These are phyloP conservation scores for Drosophila picticornis DNA, from an alignment of 2,888 invertebrate species.

Conservation along the genomic window DNA sequence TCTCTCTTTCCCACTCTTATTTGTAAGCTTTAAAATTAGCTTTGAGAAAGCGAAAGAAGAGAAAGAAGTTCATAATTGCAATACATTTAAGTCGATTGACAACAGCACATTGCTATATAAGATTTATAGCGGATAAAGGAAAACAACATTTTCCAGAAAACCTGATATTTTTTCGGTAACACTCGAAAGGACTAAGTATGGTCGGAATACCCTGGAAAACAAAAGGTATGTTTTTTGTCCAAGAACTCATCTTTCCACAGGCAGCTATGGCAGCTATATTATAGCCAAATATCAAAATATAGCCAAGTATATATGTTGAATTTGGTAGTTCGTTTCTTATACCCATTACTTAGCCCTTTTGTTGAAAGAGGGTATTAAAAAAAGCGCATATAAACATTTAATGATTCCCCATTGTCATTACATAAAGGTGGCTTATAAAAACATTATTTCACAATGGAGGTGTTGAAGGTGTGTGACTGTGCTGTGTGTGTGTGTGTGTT, in stretches of 20 bases:
- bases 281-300: neutral
- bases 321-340: neutral
- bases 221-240: neutral
- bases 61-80: neutral
- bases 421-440: conserved; percentile 80
- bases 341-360: neutral
- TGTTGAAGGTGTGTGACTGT: conserved; percentile 24
- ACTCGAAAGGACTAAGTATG: neutral
- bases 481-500: conserved; percentile 17
- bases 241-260: neutral
- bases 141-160: neutral
- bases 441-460: conserved; percentile 70
- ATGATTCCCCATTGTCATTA: conserved; percentile 80
- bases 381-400: conserved; percentile 75
- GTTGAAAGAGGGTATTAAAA: conserved; percentile 29
- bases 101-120: conserved; percentile 36
- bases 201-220: neutral
- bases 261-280: neutral
- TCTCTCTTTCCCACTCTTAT: neutral
- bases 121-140: neutral
- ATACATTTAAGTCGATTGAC: conserved; percentile 6
- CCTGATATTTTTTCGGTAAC: neutral
- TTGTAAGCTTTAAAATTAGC: neutral
- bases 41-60: neutral
- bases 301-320: neutral